phyloP scores from a whole-genome alignment of 1,140 invertebrate species.

The Papilio machaon region DNA sequence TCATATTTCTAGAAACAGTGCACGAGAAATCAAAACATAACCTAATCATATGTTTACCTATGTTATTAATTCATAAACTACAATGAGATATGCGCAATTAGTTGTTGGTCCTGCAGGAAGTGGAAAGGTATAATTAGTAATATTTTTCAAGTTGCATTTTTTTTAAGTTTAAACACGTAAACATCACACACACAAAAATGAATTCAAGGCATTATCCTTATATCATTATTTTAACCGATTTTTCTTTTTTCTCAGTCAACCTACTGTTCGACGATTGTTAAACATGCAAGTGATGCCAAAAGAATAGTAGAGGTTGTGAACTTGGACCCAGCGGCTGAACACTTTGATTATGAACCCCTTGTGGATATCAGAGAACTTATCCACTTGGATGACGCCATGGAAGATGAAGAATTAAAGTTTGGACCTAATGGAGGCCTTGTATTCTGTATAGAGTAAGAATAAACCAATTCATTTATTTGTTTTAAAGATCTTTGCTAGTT shows the following conservation, averaged over 20 bases:
- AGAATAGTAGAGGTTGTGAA: constrained; percentile 95
- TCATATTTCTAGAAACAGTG: background rate
- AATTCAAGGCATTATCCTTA: too few relatives aligned
- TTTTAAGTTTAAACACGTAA: background rate
- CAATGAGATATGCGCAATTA: constrained; percentile 96
- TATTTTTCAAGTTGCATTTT: background rate
- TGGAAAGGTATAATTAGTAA: constrained; percentile 82
- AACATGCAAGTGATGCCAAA: constrained; percentile 89
- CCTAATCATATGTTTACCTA: constrained; percentile 39
- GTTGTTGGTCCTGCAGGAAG: constrained; percentile 97
- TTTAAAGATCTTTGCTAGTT: background rate
- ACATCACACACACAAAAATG: too few relatives aligned
- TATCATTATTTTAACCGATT: too few relatives aligned
- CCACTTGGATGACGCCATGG: constrained; percentile 97
- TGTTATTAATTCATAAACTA: constrained; percentile 46
- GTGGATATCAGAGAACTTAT: constrained; percentile 97
- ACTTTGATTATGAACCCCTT: constrained; percentile 95
- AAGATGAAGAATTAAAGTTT: constrained; percentile 96
- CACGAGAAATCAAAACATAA: constrained; percentile 29
- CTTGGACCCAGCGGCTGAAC: constrained; percentile 98
- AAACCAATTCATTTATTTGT: background rate
- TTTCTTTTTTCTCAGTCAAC: constrained; percentile 88
- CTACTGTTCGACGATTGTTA: constrained; percentile 95
- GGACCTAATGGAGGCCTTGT: constrained; percentile 99
- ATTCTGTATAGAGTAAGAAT: constrained; percentile 96